Base-by-base conservation (phyloP, 2,888 invertebrate genomes). In the Hymenopus coronatus region DNA sequence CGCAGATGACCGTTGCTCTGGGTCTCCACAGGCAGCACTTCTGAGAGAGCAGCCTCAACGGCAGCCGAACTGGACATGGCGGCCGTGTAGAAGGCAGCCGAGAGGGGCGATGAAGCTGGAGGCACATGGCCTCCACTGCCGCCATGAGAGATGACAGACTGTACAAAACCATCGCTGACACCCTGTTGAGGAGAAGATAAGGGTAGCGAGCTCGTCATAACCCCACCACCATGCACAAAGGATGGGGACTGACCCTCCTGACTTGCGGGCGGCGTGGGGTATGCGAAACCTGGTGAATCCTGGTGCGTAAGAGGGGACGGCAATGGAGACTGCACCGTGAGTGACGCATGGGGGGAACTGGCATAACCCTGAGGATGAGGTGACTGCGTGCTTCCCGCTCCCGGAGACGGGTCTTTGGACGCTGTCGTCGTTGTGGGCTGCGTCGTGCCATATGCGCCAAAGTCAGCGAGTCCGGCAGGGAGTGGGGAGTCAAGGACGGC, bases 211-310 rank as follows among this genome's bases (percentile, higher is more conserved):
- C 93, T 20, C 93, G 93, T 90, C 93, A 93, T 90, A 93, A 93
- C 15, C 20, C 54, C 54, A 90, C 84, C 93, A 91, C 0, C 93
- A 93, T 27, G 93, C 28, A 91, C 91, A 85, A 92, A 91, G 12
- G 91, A 92, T 30, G 96, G 96, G 90, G 96, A 96, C 90, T 96
- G 96, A 30, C 97, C 97, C 93, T 97, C 97, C 91, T 97, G 97
- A 91, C 97, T 97, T 1, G 97, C 97, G 7, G 98, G 97, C 30
- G 98, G 98, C 14, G 98, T 98, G 3, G 98, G 97, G 92, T 97
- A 98, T 30, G 97, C 95, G 91, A 97, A 95, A 82, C 96, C 96
- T 0, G 97, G 97, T n/a, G 97, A 96, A 89, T 95, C 95, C 0
- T 9, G 94, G 94, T 6, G 94, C 91, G 90, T 92, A 91, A 93